Evolutionary conservation across 2,113 vertebrate species (phyloP).

Genomic region (Pterophyllum scalare): DNA sequence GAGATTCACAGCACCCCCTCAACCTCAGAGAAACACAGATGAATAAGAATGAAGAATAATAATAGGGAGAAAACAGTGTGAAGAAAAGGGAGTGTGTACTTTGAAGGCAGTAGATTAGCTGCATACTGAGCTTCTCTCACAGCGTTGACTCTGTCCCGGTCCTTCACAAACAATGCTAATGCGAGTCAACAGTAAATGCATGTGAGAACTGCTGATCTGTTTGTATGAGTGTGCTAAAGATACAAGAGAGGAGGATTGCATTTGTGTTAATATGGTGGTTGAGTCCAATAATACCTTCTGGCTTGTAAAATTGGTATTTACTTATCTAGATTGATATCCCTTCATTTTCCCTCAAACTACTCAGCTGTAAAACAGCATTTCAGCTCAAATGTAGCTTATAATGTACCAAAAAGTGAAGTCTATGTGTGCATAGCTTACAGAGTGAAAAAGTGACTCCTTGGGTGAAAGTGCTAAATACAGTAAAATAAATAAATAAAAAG

Average conservation of each 20-base stretch:
- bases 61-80: conserved; percentile 9
- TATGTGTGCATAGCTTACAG: neutral
- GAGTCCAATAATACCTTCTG: neutral
- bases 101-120: conserved; percentile 26
- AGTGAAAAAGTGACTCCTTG: neutral
- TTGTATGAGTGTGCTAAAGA: neutral
- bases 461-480: neutral
- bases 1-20: neutral
- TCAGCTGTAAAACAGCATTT: neutral
- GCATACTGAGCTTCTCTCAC: conserved; percentile 13
- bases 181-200: conserved; percentile 26
- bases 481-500: neutral
- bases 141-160: conserved; percentile 5
- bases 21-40: neutral
- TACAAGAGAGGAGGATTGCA: neutral
- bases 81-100: neutral
- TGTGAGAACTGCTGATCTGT: conserved; percentile 14
- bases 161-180: conserved; percentile 47
- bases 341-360: neutral
- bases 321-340: neutral
- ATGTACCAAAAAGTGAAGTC: neutral
- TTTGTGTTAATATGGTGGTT: neutral
- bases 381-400: neutral
- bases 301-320: neutral
- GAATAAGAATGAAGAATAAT: conserved; percentile 43